phyloP scores from a whole-genome alignment of 2,113 vertebrate species.

The Gallinago media region DNA sequence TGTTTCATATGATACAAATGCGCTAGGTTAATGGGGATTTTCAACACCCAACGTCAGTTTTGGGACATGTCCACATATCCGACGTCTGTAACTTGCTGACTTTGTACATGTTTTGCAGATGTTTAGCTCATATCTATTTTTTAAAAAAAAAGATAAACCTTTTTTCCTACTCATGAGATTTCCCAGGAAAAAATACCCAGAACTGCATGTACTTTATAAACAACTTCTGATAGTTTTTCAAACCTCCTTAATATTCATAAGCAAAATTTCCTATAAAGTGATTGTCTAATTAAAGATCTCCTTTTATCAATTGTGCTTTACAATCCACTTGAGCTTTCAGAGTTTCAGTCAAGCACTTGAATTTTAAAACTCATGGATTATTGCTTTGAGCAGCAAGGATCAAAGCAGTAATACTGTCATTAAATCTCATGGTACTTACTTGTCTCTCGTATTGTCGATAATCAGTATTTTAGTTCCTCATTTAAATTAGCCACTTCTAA shows the following conservation, averaged over 20 bases:
- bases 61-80: background rate
- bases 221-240: background rate
- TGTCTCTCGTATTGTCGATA: background rate
- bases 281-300: slow-evolving; percentile 34
- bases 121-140: background rate
- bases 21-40: background rate
- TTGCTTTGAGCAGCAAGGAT: background rate
- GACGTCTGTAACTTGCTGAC: background rate
- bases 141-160: no score
- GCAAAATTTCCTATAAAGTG: background rate
- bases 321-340: background rate
- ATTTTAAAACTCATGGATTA: slow-evolving; percentile 18
- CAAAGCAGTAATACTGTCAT: background rate
- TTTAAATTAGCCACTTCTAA: slow-evolving; percentile 1
- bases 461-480: background rate
- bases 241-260: background rate
- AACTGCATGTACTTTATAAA: background rate
- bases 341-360: slow-evolving; percentile 7
- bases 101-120: rapidly evolving
- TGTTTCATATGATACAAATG: background rate
- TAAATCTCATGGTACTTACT: background rate
- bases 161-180: background rate
- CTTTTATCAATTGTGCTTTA: slow-evolving; percentile 13
- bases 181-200: background rate
- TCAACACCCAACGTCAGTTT: rapidly evolving